Percentiles rank a stretch among this genome's conserved stretches.
These are phyloP conservation scores for Lagopus muta DNA, from an alignment of 2,113 vertebrate genomes.

Conservation along the genomic window DNA sequence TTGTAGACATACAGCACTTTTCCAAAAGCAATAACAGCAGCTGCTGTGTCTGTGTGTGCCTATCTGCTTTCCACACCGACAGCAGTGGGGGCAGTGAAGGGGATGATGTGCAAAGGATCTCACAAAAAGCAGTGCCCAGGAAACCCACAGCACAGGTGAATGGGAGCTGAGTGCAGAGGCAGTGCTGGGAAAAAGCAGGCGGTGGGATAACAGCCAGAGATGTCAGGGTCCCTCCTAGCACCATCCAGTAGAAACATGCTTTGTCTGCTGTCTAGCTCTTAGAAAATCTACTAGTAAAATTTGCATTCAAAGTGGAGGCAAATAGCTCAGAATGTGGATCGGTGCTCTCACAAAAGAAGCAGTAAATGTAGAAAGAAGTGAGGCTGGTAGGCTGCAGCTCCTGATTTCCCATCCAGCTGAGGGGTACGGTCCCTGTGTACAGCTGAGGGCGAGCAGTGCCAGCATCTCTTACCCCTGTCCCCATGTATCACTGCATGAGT, in stretches of 20 bases:
- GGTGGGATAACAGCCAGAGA: neutral
- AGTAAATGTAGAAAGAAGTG: neutral
- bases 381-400: neutral
- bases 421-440: neutral
- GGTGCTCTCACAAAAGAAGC: neutral
- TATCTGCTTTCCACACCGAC: neutral
- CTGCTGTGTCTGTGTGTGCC: neutral
- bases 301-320: neutral
- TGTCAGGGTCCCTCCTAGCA: neutral
- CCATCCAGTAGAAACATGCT: neutral
- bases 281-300: neutral
- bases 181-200: neutral
- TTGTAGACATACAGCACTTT: neutral
- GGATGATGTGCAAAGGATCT: neutral
- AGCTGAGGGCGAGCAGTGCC: neutral
- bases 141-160: accelerated
- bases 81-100: neutral
- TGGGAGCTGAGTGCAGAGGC: neutral
- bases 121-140: neutral
- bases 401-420: neutral
- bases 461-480: neutral
- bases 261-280: neutral
- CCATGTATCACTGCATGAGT: neutral
- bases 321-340: neutral
- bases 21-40: neutral